These are phyloP conservation scores for Eilema sororculum DNA, from an alignment of 2,888 invertebrate genomes.

Conservation along the genomic window DNA sequence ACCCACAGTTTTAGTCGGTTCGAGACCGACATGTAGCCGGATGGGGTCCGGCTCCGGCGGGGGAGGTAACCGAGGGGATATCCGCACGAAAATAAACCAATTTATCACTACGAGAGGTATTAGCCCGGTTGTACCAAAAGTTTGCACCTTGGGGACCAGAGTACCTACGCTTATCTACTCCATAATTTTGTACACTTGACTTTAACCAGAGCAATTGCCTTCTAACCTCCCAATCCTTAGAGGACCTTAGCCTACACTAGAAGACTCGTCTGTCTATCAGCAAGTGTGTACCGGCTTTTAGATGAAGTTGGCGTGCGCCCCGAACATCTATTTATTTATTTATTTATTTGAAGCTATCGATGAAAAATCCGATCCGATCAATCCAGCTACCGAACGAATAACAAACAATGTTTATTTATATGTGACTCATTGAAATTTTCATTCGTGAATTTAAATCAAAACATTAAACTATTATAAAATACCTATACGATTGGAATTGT, in stretches of 20 bases:
- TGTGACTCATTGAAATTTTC: neutral
- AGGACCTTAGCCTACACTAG: neutral
- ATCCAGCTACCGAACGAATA: neutral
- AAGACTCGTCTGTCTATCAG: neutral
- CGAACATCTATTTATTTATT: too few relatives aligned
- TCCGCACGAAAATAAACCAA: too few relatives aligned
- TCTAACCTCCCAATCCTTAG: neutral
- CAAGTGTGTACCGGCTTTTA: neutral
- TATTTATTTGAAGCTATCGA: neutral
- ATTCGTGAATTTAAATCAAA: neutral
- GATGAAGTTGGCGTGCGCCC: neutral
- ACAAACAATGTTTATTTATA: slow-evolving; percentile 20
- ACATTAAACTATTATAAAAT: neutral
- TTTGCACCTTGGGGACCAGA: too few relatives aligned
- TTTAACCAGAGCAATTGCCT: too few relatives aligned
- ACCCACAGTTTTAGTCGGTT: too few relatives aligned
- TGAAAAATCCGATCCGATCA: slow-evolving; percentile 2
- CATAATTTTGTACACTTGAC: too few relatives aligned
- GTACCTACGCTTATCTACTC: too few relatives aligned
- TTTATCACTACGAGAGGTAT: too few relatives aligned
- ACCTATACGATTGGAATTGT: neutral
- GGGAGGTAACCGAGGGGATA: too few relatives aligned
- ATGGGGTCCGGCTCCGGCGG: too few relatives aligned
- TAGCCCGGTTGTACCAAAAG: too few relatives aligned
- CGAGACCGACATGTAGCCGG: too few relatives aligned